A percentile compares a stretch with the other conserved stretches of the same genome.
Conservation (phyloP, 1,140 invertebrate species). For the Teleogryllus occipitalis region DNA sequence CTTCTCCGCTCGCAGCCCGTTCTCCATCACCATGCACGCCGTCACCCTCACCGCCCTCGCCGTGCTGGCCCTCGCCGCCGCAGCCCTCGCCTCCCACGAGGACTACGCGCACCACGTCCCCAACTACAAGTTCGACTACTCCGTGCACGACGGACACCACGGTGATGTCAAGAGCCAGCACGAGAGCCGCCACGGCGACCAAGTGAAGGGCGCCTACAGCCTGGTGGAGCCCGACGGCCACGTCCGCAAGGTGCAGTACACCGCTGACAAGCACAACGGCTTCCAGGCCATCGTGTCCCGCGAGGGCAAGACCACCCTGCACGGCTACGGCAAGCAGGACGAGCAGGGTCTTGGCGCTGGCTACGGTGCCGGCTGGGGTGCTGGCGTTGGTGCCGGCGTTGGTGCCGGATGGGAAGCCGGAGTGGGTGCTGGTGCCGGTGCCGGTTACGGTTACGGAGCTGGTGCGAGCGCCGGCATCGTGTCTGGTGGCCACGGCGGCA, state of each 20-base stretch:
- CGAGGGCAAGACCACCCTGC: slow-evolving; percentile 26
- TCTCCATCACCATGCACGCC: neutral
- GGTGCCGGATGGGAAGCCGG: neutral
- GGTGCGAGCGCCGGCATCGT: too few relatives aligned
- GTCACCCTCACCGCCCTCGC: neutral
- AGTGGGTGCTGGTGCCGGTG: too few relatives aligned
- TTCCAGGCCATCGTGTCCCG: slow-evolving; percentile 7
- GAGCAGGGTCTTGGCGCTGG: neutral
- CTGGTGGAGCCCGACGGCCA: slow-evolving; percentile 7
- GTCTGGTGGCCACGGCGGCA: too few relatives aligned
- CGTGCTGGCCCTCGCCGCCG: neutral
- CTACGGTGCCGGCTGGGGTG: neutral
- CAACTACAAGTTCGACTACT: slow-evolving; percentile 8
- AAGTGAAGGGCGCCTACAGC: slow-evolving; percentile 9
- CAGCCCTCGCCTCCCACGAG: neutral
- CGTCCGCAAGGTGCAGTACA: slow-evolving; percentile 8
- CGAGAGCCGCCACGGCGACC: neutral
- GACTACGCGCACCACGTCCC: neutral
- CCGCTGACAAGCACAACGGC: slow-evolving; percentile 14
- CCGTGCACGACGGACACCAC: neutral
- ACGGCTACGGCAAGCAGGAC: slow-evolving; percentile 30
- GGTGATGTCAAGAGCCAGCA: slow-evolving; percentile 6
- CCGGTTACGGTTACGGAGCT: too few relatives aligned
- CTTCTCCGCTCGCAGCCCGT: neutral
- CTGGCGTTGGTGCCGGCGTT: neutral